Conservation (phyloP, 2,888 invertebrate species). For the Listrodromus nycthemerus region DNA sequence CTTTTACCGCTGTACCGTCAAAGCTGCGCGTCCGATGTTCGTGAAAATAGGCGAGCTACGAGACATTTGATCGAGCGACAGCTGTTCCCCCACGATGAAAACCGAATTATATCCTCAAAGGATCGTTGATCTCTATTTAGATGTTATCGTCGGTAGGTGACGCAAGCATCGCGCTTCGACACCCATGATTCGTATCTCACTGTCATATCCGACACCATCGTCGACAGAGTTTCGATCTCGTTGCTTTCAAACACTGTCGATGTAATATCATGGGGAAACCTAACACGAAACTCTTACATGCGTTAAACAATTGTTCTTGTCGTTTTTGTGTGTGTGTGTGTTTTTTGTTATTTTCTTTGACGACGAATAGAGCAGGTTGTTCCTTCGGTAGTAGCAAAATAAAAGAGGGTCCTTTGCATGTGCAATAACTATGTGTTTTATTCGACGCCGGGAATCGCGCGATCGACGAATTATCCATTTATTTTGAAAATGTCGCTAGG, state of each 20-base stretch:
- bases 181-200: slow-evolving; percentile 55
- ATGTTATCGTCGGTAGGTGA: slow-evolving; percentile 79
- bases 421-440: slow-evolving; percentile 82
- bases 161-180: slow-evolving; percentile 67
- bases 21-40: slow-evolving; percentile 48
- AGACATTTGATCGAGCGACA: slow-evolving; percentile 78
- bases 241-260: slow-evolving; percentile 40
- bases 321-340: too few relatives aligned
- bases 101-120: slow-evolving; percentile 84
- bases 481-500: background rate
- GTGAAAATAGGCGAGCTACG: slow-evolving; percentile 27
- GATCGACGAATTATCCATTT: slow-evolving; percentile 63
- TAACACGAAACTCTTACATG: slow-evolving; percentile 34
- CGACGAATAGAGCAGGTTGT: background rate
- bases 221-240: slow-evolving; percentile 41
- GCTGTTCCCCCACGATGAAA: slow-evolving; percentile 83
- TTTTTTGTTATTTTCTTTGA: too few relatives aligned
- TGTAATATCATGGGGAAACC: slow-evolving; percentile 33
- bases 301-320: too few relatives aligned
- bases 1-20: slow-evolving; percentile 34
- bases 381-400: background rate
- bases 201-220: slow-evolving; percentile 44
- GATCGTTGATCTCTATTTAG: slow-evolving; percentile 84
- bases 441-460: slow-evolving; percentile 78
- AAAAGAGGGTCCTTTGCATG: slow-evolving; percentile 76